Base-by-base conservation (phyloP, 2,113 vertebrate genomes). In the Morone saxatilis region DNA sequence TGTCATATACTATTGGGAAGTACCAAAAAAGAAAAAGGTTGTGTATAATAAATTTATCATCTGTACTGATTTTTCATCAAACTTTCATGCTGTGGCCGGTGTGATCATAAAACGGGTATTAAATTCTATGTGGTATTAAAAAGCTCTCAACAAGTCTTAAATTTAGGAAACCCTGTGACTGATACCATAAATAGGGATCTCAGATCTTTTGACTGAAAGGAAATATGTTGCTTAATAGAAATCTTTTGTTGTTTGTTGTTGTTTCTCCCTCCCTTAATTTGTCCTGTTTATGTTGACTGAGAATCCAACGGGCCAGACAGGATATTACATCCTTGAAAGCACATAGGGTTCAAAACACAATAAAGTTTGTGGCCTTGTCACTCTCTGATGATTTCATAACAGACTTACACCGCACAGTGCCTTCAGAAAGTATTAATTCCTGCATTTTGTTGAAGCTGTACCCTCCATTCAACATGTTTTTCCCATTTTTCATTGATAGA, bases 261-360 rank as follows among this genome's bases (percentile, higher is more conserved):
- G 17, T 56, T 56, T 17, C 20, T 10, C 50, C 7, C 19, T 54
- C 20, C 6, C 6, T 22, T 17, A 1, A 11, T 22, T 71, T 22
- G 36, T 43, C n/a, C 14, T 22, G 13, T 43, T 57, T 71, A 40
- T 17, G 69, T 43, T 57, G 68, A 71, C 67, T 50, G 48, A 70
- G 48, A 41, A 14, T 17, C 66, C 47, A 36, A 20, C 25, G 8
- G 10, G 67, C 16, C 19, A 17, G 41, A 41, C 13, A 6, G 38
- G 51, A 71, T 43, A 25, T 56, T 16, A 17, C 36, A 56, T 43
- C 36, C 10, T 53, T 40, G 48, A 40, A 53, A 38, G 10, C 67
- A 8, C 67, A 40, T 43, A 5, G 17, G 31, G 43, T 13, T 38
- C 25, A 10, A 20, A 48, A 48, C 22, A 47, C 8, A 4, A 10